Evolutionary conservation across 2,797 vertebrate genomes (phyloP), one percentile per base, ranked within the genome.

Genomic region (Tamandua tetradactyla): DNA sequence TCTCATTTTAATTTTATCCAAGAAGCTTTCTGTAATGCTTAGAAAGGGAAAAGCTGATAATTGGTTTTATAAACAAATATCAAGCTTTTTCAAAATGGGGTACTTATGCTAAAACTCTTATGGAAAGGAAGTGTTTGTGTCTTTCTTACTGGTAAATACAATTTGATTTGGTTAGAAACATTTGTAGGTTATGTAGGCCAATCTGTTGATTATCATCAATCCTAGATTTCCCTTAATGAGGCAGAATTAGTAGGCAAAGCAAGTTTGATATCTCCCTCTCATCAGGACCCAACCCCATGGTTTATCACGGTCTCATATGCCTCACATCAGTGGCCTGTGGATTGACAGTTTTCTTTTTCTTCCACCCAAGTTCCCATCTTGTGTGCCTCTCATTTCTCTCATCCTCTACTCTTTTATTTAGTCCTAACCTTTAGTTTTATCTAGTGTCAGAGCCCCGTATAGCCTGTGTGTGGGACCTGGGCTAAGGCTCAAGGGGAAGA

Each of bases 51-150:
- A 52, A 52, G 80, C 35, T 84, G 20, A 76, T 71, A 66, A 80
- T 49, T 47, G 76, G 72, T 93, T 94, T 89, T 94, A 66, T 82
- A 89, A 71, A 42, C 18, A 81, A 17, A 61, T 91, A 42, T 57
- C 17, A 90, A 72, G 22, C 61, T 76, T 96, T 90, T 49, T 94
- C 17, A 71, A 85, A 71, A 18, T 62, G 74, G 72, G 4, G 7
- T 0, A n/a, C 23, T 40, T 86, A 72, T 9, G 75, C 11, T 72
- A 49, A 71, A 91, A 52, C 42, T 93, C 30, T 61, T 40, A 27
- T 27, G 9, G 23, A 55, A 75, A 75, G 25, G 13, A 92, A 72
- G 20, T 74, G 5, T 87, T 82, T 75, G 32, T 78, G 6, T 69
- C n/a, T 92, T 95, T 82, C 59, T 80, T 64, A 79, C 82, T 64